Base-by-base conservation (phyloP, 2,888 invertebrate species). In the Fragum fragum region DNA sequence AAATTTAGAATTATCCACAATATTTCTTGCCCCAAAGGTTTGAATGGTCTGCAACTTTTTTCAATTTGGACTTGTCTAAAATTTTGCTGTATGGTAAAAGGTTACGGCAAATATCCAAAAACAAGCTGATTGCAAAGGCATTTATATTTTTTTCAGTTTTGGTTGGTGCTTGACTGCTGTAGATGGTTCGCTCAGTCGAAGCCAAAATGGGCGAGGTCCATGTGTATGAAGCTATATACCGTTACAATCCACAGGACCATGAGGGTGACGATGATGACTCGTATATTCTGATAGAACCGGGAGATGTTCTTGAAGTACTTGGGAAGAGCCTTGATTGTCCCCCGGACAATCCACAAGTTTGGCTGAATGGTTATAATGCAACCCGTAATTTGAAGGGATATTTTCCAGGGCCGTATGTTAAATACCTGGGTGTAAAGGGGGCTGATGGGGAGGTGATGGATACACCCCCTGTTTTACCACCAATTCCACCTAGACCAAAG, bases 361-460 rank as follows among this genome's bases (percentile, higher is more conserved):
- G 90, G 90, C 72, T 90, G 69, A 83, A 76, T 47, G 90, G 90
- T 1, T 83, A 77, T 32, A 90, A 90, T 76, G 79, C 85, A 14
- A 85, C 86, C 11, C 83, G 86, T 72, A 84, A 85, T 53, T 21
- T 86, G 39, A 73, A 81, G 16, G 90, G 90, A 7, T 76, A 86
- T 26, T 90, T 90, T 69, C 90, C 90, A 14, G 88, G 89, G 9
- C 86, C 85, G 11, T 90, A 88, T 69, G 84, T 88, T n/a, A 83
- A 81, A 39, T 89, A 87, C 75, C 59, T 86, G 26, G 79, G 80
- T 47, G 61, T 78, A 28, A 84, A 82, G 69, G 81, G 76, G 21
- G 69, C 81, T 28, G 78, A 81, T 55, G 83, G 83, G n/a, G 79
- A 79, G 26, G 74, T 83, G 21, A 57, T 75, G 52, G 85, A 85